Base-by-base conservation (phyloP, 2,888 invertebrate genomes). In the Caenorhabditis drosophilae region DNA sequence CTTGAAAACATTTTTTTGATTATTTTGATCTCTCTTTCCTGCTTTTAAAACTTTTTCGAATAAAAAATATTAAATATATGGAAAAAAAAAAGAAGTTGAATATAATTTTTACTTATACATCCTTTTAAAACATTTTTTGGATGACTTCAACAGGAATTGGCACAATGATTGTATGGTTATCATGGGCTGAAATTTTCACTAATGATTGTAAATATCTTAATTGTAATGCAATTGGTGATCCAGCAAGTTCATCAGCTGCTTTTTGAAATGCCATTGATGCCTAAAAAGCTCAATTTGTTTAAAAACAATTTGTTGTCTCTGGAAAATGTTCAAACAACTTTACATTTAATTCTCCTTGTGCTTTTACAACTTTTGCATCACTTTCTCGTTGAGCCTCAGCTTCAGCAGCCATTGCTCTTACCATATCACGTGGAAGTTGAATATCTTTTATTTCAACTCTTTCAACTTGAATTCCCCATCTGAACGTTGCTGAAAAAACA, bases 391-490 rank as follows among this genome's bases (percentile, higher is more conserved):
- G 64, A 3, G 79, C 79, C 62, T 79, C 79, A 3, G 79, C 79
- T 67, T 79, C 79, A 1, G 75, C 76, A 0, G 79, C 79, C 69
- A 79, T 64, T 15, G 73, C 74, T 12, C 79, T 54, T 38, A 71
- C 70, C 27, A 79, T 71, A 41, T 78, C 77, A 16, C 69, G 51
- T 6, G 78, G 79, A 22, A 79, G 59, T 6, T 75, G 67, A n/a
- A 79, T 78, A 57, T 79, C 79, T 46, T 79, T 79, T n/a, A 79
- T 76, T 45, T 80, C 80, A 6, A 80, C 80, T 34, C 80, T 51
- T 38, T 80, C 80, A 12, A 80, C 77, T 41, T 70, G 71, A 22
- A 80, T 80, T 12, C 80, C 80, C 80, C 79, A 79, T 25, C 62
- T 63, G 7, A 67, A 38, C 4, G 76, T 78, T 4, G 75, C 76